These are phyloP conservation scores for Sphaerodactylus townsendi DNA, from an alignment of 2,113 vertebrate genomes.

Conservation along the genomic window DNA sequence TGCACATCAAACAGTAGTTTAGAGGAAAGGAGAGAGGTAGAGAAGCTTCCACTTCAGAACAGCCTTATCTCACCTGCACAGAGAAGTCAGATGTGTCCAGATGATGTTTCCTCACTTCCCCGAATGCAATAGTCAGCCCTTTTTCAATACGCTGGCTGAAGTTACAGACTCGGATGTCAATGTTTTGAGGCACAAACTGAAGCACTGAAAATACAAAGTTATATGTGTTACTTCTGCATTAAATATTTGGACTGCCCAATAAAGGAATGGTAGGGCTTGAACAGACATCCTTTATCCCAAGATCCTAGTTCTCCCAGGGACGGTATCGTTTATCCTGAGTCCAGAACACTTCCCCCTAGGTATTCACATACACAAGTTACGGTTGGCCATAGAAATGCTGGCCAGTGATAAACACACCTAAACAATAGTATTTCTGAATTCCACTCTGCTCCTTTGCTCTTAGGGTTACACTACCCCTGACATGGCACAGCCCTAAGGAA, in stretches of 20 bases:
- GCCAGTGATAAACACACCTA: background rate
- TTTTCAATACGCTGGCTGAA: constrained; percentile 90
- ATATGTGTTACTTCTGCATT: constrained; percentile 7
- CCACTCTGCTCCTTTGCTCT: background rate
- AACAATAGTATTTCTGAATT: background rate
- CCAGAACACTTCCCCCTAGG: background rate
- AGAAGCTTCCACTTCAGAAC: background rate
- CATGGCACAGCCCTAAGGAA: too few species aligned
- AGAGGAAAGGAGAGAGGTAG: background rate
- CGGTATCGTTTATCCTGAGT: background rate
- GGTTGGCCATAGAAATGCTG: background rate
- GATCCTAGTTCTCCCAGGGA: background rate
- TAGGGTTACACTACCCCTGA: too few species aligned
- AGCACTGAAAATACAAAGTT: constrained; percentile 79
- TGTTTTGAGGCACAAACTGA: constrained; percentile 90
- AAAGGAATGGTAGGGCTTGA: background rate
- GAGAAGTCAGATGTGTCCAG: constrained; percentile 85
- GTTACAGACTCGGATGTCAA: constrained; percentile 88
- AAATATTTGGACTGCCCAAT: background rate
- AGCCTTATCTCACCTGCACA: constrained; percentile 82
- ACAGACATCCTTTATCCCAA: background rate
- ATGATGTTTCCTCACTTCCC: constrained; percentile 82
- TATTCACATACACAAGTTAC: background rate
- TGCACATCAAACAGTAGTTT: background rate
- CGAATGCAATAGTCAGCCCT: constrained; percentile 85